Percentiles rank a stretch among this genome's conserved stretches.
These are phyloP conservation scores for Babylonia areolata DNA, from an alignment of 1,140 invertebrate species.

Conservation along the genomic window DNA sequence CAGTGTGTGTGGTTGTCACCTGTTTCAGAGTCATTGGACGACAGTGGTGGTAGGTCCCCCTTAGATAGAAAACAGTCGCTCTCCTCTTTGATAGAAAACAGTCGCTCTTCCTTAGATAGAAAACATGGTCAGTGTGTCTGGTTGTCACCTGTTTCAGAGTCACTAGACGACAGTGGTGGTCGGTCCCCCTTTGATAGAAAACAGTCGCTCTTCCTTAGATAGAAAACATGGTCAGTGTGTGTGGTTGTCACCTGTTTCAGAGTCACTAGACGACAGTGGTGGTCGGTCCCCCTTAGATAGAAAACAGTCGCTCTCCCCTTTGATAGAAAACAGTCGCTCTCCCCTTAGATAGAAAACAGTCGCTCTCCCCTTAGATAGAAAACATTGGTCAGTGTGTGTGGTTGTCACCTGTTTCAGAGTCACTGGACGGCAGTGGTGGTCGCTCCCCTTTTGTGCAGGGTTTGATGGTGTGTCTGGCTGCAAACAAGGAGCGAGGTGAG, in stretches of 20 bases:
- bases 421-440: constrained; percentile 9
- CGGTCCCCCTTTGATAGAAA: constrained; percentile 29
- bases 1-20: no score
- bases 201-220: no score
- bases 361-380: no score
- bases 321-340: no score
- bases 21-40: constrained; percentile 13
- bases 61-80: no score
- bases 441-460: constrained; percentile 32
- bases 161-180: constrained; percentile 6
- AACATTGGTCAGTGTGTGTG: no score
- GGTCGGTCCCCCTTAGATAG: constrained; percentile 33
- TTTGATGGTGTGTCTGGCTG: constrained; percentile 35
- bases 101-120: no score
- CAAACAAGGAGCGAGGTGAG: constrained; percentile 38
- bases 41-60: constrained; percentile 16
- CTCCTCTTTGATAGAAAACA: no score
- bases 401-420: constrained; percentile 17
- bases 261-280: background rate
- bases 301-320: no score
- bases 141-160: constrained; percentile 17
- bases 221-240: no score
- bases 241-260: constrained; percentile 22
- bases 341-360: no score
- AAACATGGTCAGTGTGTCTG: no score